Conservation (phyloP, 2,888 invertebrate genomes). For the Parasteatoda lunata region DNA sequence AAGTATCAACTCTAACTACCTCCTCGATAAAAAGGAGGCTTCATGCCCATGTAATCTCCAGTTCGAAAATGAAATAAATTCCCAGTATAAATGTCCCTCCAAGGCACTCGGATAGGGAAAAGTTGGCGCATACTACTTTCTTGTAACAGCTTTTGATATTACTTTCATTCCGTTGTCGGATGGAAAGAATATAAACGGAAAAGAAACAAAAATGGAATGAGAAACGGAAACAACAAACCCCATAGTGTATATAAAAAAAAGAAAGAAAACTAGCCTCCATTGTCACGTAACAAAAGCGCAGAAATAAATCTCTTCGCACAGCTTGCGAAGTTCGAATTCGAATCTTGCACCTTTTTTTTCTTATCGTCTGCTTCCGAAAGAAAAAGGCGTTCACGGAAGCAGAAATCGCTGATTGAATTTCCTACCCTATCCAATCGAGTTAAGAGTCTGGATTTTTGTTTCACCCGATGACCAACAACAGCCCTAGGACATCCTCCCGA, state of each 20-base stretch:
- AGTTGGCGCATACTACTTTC: background rate
- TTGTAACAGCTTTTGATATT: constrained; percentile 20
- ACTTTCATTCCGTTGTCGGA: constrained; percentile 35
- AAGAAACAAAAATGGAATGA: constrained; percentile 5
- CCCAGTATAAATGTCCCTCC: constrained; percentile 1
- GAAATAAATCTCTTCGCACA: constrained; percentile 31
- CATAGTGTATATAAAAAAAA: constrained; percentile 3
- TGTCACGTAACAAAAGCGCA: constrained; percentile 43
- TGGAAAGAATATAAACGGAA: background rate
- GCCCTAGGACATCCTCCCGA: constrained; percentile 10
- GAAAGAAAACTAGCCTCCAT: constrained; percentile 34
- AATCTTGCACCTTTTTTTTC: constrained; percentile 24
- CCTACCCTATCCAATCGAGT: constrained; percentile 48
- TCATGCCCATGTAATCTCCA: background rate
- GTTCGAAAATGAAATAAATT: background rate
- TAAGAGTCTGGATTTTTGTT: constrained; percentile 52
- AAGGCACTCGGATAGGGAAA: background rate
- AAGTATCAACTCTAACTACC: background rate
- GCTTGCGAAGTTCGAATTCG: constrained; percentile 35
- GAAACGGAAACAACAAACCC: background rate
- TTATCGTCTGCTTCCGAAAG: background rate
- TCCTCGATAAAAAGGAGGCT: background rate
- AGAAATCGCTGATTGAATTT: constrained; percentile 55
- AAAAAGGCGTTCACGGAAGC: constrained; percentile 30
- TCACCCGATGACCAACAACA: constrained; percentile 45